phyloP scores from a whole-genome alignment of 2,113 vertebrate genomes.

The Blennius ocellaris region DNA sequence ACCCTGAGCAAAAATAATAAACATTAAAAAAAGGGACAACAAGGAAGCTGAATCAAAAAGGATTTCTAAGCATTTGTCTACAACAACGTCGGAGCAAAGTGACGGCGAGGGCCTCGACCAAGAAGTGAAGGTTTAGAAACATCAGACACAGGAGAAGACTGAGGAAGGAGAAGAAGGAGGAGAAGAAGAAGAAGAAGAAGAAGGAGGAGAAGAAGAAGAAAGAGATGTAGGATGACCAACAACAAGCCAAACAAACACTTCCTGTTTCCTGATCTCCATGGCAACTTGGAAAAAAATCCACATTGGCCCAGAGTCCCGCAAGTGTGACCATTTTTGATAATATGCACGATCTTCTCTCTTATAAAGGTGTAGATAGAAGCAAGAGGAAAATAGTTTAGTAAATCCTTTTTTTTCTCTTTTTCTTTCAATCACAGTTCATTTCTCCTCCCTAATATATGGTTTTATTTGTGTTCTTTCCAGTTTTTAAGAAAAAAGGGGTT shows the following conservation, averaged over 20 bases:
- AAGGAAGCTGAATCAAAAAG: constrained; percentile 45
- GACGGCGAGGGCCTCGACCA: constrained; percentile 23
- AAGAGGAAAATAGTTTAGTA: constrained; percentile 62
- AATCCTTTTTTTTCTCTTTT: constrained; percentile 38
- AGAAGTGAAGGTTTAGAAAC: constrained; percentile 41
- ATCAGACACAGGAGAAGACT: constrained; percentile 35
- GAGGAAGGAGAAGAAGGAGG: constrained; percentile 30
- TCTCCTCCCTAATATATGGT: constrained; percentile 27
- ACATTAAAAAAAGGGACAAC: constrained; percentile 46
- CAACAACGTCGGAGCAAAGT: constrained; percentile 56
- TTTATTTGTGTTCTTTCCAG: constrained; percentile 82
- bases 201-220: too few species aligned
- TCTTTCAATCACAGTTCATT: constrained; percentile 63
- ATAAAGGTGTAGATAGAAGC: constrained; percentile 64
- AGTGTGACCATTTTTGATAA: constrained; percentile 52
- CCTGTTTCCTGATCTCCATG: constrained; percentile 61
- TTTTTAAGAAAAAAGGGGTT: constrained; percentile 67
- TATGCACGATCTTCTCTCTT: constrained; percentile 50
- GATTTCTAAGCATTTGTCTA: constrained; percentile 54
- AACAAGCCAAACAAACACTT: constrained; percentile 41
- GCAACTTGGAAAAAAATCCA: constrained; percentile 42
- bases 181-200: constrained; percentile 9
- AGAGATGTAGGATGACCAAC: constrained; percentile 19
- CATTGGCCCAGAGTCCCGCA: constrained; percentile 44
- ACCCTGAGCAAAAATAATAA: constrained; percentile 72